Conservation (phyloP, 2,113 vertebrate genomes). For the Coracopsis vasa region DNA sequence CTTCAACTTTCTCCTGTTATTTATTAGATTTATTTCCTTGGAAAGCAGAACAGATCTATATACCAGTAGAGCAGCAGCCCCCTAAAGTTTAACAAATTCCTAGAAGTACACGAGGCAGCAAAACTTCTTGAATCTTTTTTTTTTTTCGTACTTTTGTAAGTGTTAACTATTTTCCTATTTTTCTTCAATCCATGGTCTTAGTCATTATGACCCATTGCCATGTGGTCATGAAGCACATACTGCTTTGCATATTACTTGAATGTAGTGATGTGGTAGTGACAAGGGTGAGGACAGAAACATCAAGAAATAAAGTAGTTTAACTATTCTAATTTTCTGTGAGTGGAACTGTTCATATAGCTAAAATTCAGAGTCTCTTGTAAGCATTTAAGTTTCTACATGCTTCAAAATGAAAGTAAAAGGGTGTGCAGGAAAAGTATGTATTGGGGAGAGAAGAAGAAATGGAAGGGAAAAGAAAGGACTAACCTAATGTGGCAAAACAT, state of each 20-base stretch:
- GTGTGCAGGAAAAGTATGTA: not conserved
- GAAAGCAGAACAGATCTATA: not conserved
- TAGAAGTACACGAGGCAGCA: not conserved
- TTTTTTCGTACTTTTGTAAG: not conserved
- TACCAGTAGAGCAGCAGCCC: not conserved
- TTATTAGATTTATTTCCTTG: not conserved
- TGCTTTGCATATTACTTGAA: not conserved
- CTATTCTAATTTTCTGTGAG: not conserved
- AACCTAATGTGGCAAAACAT: not conserved
- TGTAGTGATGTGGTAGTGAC: not conserved
- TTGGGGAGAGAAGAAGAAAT: not conserved
- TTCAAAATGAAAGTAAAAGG: not conserved
- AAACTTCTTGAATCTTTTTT: not conserved
- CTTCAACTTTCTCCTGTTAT: not conserved
- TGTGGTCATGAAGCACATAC: not conserved
- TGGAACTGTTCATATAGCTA: not conserved
- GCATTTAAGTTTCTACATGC: not conserved
- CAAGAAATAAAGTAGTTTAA: not conserved
- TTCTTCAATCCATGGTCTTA: not conserved
- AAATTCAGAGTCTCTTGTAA: not conserved
- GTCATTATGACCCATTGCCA: rapidly evolving
- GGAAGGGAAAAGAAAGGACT: not conserved
- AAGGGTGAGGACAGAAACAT: not conserved
- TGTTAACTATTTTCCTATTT: not conserved
- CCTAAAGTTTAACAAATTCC: not conserved